A percentile compares a stretch with the other conserved stretches of the same genome.
phyloP scores from a whole-genome alignment of 1,140 invertebrate species.

The Pogonognathellus flavescens region DNA sequence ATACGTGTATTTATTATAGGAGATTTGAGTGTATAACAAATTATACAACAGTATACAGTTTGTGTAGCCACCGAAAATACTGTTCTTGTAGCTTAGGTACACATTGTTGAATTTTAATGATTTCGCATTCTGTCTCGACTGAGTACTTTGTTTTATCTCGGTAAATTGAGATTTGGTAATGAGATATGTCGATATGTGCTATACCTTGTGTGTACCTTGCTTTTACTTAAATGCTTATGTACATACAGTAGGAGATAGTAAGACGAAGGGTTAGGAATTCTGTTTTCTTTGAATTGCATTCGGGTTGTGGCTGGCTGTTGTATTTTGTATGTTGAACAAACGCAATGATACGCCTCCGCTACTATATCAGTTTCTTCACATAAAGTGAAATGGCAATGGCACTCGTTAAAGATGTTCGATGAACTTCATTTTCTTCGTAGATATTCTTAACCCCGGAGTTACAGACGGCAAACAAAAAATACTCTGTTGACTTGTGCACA shows the following conservation, averaged over 20 bases:
- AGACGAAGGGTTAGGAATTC: background rate
- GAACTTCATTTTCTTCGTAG: constrained; percentile 22
- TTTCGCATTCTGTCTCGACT: too few relatives aligned
- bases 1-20: too few relatives aligned
- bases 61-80: too few relatives aligned
- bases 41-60: too few relatives aligned
- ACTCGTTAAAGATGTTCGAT: constrained; percentile 45
- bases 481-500: background rate
- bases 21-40: too few relatives aligned
- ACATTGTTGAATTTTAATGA: too few relatives aligned
- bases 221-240: too few relatives aligned
- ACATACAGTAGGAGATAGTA: background rate
- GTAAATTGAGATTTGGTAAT: background rate
- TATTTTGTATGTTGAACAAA: background rate
- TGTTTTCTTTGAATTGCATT: constrained; percentile 12
- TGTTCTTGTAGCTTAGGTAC: too few relatives aligned
- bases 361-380: background rate
- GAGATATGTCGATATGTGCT: background rate
- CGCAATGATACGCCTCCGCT: constrained; percentile 38
- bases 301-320: background rate
- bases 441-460: constrained; percentile 33
- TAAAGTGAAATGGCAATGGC: background rate
- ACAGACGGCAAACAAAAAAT: constrained; percentile 42
- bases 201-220: too few relatives aligned
- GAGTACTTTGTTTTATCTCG: background rate